These are phyloP conservation scores for Pseudonaja textilis DNA, from an alignment of 2,113 vertebrate genomes.

Conservation along the genomic window DNA sequence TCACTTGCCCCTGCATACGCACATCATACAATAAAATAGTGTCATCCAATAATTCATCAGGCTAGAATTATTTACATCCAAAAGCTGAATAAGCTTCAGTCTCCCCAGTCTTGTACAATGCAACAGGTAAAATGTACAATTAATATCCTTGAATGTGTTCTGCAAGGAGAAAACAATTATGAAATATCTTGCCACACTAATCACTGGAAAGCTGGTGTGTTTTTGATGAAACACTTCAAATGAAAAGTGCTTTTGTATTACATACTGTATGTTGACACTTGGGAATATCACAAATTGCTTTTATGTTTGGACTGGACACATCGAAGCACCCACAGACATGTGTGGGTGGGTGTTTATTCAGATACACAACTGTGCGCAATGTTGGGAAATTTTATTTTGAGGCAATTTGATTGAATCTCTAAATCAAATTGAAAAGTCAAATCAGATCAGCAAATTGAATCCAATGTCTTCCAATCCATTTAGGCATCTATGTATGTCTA, in stretches of 20 bases:
- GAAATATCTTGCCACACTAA: slow-evolving; percentile 13
- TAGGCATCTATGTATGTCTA: not conserved
- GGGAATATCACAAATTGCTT: slow-evolving; percentile 12
- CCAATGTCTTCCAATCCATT: accelerated
- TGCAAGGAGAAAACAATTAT: not conserved
- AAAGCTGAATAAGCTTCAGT: slow-evolving; percentile 3
- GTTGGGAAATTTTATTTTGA: not conserved
- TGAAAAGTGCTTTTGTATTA: slow-evolving; percentile 23
- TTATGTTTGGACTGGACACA: not conserved
- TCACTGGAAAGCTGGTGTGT: slow-evolving; percentile 16
- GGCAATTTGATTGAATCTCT: slow-evolving; percentile 4
- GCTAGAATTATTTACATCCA: not conserved
- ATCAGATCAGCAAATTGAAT: not conserved
- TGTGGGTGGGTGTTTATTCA: not conserved
- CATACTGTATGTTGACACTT: not conserved
- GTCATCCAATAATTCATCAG: not conserved
- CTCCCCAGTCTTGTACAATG: not conserved
- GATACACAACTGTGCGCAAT: not conserved
- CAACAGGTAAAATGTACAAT: slow-evolving; percentile 14
- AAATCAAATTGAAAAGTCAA: slow-evolving; percentile 7
- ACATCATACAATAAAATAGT: not conserved
- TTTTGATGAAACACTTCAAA: not conserved
- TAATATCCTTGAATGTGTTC: slow-evolving; percentile 3
- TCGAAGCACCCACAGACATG: not conserved
- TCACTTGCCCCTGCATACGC: not conserved